Conservation (phyloP, 2,888 invertebrate genomes). For the Tribolium freemani region DNA sequence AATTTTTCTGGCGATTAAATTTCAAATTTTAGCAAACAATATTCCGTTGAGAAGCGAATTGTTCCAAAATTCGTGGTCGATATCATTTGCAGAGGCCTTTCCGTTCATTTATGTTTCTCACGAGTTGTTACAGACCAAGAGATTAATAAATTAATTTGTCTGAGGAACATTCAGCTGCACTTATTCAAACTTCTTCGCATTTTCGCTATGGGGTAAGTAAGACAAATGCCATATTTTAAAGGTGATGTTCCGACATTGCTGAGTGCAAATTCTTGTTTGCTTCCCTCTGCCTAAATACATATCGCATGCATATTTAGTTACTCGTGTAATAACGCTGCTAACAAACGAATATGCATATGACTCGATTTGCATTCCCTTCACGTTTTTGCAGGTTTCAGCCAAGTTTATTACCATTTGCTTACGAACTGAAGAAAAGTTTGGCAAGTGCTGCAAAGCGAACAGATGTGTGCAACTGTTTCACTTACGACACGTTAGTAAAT, state of each 20-base stretch:
- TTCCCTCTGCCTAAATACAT: background rate
- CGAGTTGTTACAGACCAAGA: background rate
- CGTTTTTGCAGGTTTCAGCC: constrained; percentile 10
- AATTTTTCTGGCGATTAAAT: background rate
- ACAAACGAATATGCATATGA: background rate
- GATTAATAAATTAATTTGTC: background rate
- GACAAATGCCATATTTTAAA: background rate
- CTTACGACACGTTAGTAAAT: background rate
- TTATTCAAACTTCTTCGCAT: background rate
- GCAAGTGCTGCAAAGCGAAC: background rate
- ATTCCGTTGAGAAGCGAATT: constrained; percentile 19
- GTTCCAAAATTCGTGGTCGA: constrained; percentile 19
- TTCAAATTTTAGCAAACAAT: constrained; percentile 4
- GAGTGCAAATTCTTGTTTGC: background rate
- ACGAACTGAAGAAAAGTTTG: background rate
- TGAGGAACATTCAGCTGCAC: constrained; percentile 9
- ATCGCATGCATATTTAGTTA: background rate
- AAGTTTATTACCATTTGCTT: constrained; percentile 19
- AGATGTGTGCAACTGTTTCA: background rate
- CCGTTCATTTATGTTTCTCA: constrained; percentile 12
- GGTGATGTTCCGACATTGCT: background rate
- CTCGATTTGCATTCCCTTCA: background rate
- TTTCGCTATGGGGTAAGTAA: constrained; percentile 7
- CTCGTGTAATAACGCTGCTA: background rate
- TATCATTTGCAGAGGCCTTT: constrained; percentile 13